phyloP scores from a whole-genome alignment of 1,140 invertebrate species.

The Leptinotarsa lineolata region DNA sequence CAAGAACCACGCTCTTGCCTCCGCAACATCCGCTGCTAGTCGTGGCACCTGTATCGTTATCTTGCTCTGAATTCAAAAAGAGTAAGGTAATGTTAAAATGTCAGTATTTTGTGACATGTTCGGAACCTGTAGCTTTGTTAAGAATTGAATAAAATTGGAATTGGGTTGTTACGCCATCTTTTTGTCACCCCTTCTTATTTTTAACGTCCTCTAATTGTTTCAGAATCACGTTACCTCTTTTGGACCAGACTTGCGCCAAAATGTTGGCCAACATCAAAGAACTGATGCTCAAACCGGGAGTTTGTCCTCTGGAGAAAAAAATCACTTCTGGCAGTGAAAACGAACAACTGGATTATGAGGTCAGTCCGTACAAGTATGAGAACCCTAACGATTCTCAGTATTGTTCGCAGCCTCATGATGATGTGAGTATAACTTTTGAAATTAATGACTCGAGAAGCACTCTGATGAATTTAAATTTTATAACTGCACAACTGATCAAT shows the following conservation, averaged over 20 bases:
- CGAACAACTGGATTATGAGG: slow-evolving; percentile 54
- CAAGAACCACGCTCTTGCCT: too few relatives aligned
- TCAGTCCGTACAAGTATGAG: slow-evolving; percentile 48
- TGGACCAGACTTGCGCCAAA: slow-evolving; percentile 14
- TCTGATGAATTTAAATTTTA: neutral
- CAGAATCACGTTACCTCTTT: slow-evolving; percentile 32
- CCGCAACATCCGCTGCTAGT: too few relatives aligned
- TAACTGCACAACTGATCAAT: neutral
- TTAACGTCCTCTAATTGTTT: neutral
- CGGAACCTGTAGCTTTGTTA: too few relatives aligned
- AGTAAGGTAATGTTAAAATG: too few relatives aligned
- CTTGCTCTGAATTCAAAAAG: too few relatives aligned
- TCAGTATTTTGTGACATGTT: too few relatives aligned
- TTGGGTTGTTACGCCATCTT: too few relatives aligned
- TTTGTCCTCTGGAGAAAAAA: slow-evolving; percentile 16
- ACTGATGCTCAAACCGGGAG: slow-evolving; percentile 24
- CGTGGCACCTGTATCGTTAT: too few relatives aligned
- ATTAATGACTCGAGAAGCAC: neutral
- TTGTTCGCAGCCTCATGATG: slow-evolving; percentile 38
- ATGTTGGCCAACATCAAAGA: slow-evolving; percentile 19
- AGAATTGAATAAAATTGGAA: too few relatives aligned
- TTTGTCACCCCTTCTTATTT: too few relatives aligned
- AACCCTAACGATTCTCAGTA: slow-evolving; percentile 47
- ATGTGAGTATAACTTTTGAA: slow-evolving; percentile 3
- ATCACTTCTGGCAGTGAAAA: slow-evolving; percentile 38